A percentile compares a stretch with the other conserved stretches of the same genome.
Conservation (phyloP, 2,888 invertebrate genomes). For the Acanthosepion lycidas region DNA sequence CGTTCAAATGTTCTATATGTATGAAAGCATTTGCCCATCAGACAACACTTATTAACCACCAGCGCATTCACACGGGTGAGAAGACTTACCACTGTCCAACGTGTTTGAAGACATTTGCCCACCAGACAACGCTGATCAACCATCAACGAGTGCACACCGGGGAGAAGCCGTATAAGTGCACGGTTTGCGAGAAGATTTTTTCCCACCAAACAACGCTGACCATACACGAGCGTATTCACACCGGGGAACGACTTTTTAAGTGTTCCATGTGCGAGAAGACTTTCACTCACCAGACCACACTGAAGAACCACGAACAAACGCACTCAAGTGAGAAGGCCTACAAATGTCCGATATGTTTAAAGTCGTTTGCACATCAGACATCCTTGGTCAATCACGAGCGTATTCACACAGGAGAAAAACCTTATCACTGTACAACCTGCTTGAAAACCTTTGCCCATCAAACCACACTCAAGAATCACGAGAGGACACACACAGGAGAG, state of each 20-base stretch:
- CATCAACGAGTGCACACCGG: conserved; percentile 43
- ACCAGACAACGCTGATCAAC: conserved; percentile 33
- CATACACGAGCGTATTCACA: conserved; percentile 41
- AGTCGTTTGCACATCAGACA: conserved; percentile 45
- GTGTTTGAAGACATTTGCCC: conserved; percentile 39
- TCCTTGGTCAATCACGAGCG: conserved; percentile 44
- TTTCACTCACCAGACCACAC: conserved; percentile 34
- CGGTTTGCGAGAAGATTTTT: conserved; percentile 44
- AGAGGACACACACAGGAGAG: conserved; percentile 36
- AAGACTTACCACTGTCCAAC: conserved; percentile 36
- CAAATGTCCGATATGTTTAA: conserved; percentile 43
- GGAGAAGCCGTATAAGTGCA: conserved; percentile 42
- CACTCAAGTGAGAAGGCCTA: conserved; percentile 40
- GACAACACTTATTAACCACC: conserved; percentile 33
- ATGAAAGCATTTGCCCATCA: conserved; percentile 41
- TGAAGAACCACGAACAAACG: conserved; percentile 37
- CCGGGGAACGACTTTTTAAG: conserved; percentile 35
- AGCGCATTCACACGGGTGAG: conserved; percentile 38
- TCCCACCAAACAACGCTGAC: conserved; percentile 44
- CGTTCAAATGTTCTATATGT: conserved; percentile 1
- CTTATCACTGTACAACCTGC: conserved; percentile 39
- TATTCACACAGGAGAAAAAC: conserved; percentile 41
- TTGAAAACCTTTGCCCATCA: conserved; percentile 45
- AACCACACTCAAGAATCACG: conserved; percentile 13
- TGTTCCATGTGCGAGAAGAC: conserved; percentile 3